Conservation (phyloP, 92 coral and sea anemone genomes). For the Virgularia gustaviana region DNA sequence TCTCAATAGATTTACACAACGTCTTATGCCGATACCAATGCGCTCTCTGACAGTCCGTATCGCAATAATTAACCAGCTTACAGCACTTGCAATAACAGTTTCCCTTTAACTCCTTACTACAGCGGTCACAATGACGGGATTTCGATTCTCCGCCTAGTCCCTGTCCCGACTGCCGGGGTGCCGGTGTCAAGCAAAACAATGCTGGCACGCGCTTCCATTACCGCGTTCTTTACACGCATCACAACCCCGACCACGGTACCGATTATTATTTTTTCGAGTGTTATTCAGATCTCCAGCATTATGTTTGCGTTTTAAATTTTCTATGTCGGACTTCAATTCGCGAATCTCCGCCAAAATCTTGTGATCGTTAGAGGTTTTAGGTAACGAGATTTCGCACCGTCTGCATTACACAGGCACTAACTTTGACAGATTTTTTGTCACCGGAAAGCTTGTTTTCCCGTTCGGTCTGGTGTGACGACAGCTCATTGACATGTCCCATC, state of each 20-base stretch:
- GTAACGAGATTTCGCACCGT: no score
- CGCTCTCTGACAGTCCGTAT: not conserved
- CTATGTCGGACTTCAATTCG: constrained; percentile 47
- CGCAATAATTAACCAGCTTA: not conserved
- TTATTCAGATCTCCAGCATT: no score
- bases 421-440: constrained; percentile 30
- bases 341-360: constrained; percentile 31
- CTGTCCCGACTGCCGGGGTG: constrained; percentile 49
- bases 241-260: constrained; percentile 27
- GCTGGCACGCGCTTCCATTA: constrained; percentile 48
- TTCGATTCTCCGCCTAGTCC: constrained; percentile 40
- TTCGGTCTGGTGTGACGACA: constrained; percentile 41
- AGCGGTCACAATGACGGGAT: constrained; percentile 46
- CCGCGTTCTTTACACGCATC: constrained; percentile 42
- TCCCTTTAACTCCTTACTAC: constrained; percentile 1
- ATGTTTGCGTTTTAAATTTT: constrained; percentile 28
- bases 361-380: no score
- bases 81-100: not conserved
- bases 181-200: constrained; percentile 50
- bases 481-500: constrained; percentile 32
- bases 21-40: constrained; percentile 43
- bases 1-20: constrained; percentile 20
- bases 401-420: constrained; percentile 22
- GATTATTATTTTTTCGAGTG: no score
- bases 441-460: constrained; percentile 35